Base-by-base conservation (phyloP, 2,113 vertebrate species). In the Platichthys flesus region DNA sequence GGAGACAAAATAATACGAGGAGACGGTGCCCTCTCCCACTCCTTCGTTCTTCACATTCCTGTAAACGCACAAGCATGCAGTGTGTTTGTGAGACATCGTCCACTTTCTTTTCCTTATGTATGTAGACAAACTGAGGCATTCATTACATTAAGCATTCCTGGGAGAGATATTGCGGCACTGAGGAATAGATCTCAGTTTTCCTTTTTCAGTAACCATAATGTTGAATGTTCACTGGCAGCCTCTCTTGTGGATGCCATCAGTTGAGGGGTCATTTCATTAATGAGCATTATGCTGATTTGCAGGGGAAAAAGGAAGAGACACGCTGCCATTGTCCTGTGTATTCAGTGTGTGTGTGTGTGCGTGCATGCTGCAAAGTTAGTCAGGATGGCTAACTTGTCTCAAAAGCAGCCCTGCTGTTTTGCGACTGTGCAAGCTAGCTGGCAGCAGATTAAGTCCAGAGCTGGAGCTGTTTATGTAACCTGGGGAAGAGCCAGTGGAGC, bases 381-480 rank as follows among this genome's bases (percentile, higher is more conserved):
- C 85, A 86, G 87, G 77, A 73, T 79, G 61, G 76, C 73, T 78
- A 68, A 76, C 66, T 16, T 52, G 63, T 83, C 71, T 79, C 40
- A 67, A 65, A 63, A 79, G 71, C 73, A 83, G 82, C 31, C 82
- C 82, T 79, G 85, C 81, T 90, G 88, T 86, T 85, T 84, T 64
- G 74, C 40, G 65, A 77, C 80, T 81, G 70, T 64, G 75, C 85
- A 85, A 57, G 77, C 81, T 80, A 28, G 64, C 81, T 82, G 79
- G 68, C 77, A 64, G 77, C 74, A 90, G 89, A 92, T 89, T 82
- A 86, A 86, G 26, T 86, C 85, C 82, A 91, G 88, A 86, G 83
- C 85, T 63, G 76, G 77, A 85, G 83, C 79, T 86, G 87, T 90
- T 92, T 91, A 89, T 88, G 85, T 90, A 91, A 91, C 88, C 76